phyloP scores from a whole-genome alignment of 2,797 vertebrate genomes.

The Prunella strophiata region DNA sequence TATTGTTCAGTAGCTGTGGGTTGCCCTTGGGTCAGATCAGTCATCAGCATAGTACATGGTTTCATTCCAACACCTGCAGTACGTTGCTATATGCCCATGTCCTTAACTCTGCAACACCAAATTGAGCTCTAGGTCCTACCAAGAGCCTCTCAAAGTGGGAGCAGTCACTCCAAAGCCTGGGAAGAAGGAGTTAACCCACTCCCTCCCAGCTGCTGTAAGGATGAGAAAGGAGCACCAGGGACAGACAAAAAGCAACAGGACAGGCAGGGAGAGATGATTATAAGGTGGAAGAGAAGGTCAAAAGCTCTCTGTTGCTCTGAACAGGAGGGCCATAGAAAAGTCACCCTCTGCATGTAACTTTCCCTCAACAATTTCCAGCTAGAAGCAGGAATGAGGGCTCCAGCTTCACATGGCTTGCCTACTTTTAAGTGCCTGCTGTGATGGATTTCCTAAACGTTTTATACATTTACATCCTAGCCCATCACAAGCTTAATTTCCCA shows the following conservation, averaged over 20 bases:
- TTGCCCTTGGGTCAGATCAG: slow-evolving; percentile 1
- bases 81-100: neutral
- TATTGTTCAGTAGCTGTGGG: neutral
- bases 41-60: neutral
- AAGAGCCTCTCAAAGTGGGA: neutral
- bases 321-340: neutral
- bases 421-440: neutral
- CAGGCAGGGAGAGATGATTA: neutral
- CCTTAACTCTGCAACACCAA: slow-evolving; percentile 15
- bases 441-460: neutral
- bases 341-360: neutral
- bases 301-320: neutral
- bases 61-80: slow-evolving; percentile 8
- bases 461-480: neutral
- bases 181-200: neutral
- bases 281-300: neutral
- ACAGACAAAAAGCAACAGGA: neutral
- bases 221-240: neutral
- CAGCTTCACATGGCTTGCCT: neutral
- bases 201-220: neutral
- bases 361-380: neutral
- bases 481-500: neutral
- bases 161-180: neutral
- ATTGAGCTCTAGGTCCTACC: neutral
- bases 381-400: neutral